These are phyloP conservation scores for Colossoma macropomum DNA, from an alignment of 2,113 vertebrate genomes.

Conservation along the genomic window DNA sequence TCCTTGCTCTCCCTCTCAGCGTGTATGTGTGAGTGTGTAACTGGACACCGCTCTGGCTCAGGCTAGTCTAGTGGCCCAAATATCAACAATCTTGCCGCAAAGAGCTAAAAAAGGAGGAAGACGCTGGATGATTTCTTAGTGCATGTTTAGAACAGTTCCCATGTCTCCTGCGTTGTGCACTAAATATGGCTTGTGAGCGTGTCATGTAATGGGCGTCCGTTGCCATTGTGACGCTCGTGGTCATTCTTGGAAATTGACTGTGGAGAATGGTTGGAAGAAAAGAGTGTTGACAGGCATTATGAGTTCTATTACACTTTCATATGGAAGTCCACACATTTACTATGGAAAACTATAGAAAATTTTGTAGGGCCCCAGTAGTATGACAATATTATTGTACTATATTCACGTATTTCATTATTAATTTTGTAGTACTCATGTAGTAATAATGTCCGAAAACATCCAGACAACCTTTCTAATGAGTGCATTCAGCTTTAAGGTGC, in stretches of 20 bases:
- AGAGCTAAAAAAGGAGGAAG: slow-evolving; percentile 7
- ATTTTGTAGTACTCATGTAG: too few species aligned
- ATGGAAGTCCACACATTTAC: neutral
- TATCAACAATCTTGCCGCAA: slow-evolving; percentile 22
- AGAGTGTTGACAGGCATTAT: neutral
- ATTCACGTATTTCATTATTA: too few species aligned
- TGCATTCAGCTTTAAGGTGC: too few species aligned
- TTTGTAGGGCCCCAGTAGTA: too few species aligned
- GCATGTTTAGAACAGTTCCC: slow-evolving; percentile 3
- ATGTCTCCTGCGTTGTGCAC: neutral
- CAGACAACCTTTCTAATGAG: too few species aligned
- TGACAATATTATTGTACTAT: too few species aligned
- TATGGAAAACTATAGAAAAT: neutral
- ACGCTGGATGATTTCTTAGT: neutral
- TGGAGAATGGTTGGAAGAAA: neutral
- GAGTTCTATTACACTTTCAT: neutral
- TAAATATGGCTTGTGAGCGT: neutral
- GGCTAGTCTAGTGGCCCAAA: slow-evolving; percentile 48
- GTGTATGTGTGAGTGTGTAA: slow-evolving; percentile 60
- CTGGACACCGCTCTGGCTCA: slow-evolving; percentile 67
- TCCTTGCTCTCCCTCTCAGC: slow-evolving; percentile 32
- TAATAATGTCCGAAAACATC: too few species aligned
- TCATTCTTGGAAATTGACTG: neutral
- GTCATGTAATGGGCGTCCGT: neutral
- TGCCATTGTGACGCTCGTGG: neutral